Evolutionary conservation across 2,888 invertebrate genomes (phyloP), one percentile per base, ranked within the genome.

Genomic region (Anaspis maculata): DNA sequence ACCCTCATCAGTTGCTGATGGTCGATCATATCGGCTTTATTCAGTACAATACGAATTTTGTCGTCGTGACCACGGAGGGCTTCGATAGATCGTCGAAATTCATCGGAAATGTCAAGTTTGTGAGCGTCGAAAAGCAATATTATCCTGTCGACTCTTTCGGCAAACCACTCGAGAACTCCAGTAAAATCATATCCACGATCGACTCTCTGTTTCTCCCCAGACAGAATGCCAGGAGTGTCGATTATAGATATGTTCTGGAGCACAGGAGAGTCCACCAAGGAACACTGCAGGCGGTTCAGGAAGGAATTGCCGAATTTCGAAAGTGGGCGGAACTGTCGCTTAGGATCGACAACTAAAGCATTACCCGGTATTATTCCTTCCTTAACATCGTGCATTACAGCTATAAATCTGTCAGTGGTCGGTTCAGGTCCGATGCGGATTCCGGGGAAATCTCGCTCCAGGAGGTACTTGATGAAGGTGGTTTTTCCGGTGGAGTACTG

Each of bases 281-380:
- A 96, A 62, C 95, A 96, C 64, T 97, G 96, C 66, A 98, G 92
- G 44, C 96, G 77, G 66, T 97, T 98, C 6, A 98, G 73, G 65
- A 97, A 97, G n/a, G 95, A 88, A 67, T 98, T 98, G 35, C 98
- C 98, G 66, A 97, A 98, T 66, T 91, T 91, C 41, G 90, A 88
- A 3, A 94, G 72, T 1, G 95, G 96, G 48, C 88, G 75, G 67
- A 96, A 98, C 65, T 96, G 97, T 66, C 88, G 90, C 58, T 91
- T 91, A 0, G 95, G 88, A 65, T 98, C 97, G n/a, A 97, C 95
- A 5, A 98, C 97, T 28, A 97, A 74, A 6, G 97, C 97, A 67
- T 97, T 98, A 36, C 97, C 96, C 30, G 97, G 96, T 50, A 96
- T 87, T 9, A 92, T 81, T 3, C 52, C 42, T 63, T 87, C 87